phyloP scores from a whole-genome alignment of 2,797 vertebrate genomes.

The Acipenser transmontanus region DNA sequence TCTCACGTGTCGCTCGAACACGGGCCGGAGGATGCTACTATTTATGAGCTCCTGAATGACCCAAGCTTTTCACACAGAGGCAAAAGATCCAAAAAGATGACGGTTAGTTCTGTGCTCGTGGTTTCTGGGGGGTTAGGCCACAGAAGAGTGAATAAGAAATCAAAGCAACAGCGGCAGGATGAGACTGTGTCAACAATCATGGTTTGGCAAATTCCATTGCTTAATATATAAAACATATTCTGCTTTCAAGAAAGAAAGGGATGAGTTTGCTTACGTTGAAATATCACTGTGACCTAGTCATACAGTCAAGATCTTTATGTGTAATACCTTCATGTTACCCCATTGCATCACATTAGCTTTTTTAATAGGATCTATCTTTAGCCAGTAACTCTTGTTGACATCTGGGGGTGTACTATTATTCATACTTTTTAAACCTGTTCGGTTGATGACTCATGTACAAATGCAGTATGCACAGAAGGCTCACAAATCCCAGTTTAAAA shows the following conservation, averaged over 20 bases:
- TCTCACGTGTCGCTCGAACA: conserved; percentile 81
- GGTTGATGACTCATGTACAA: too few species aligned
- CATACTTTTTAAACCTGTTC: conserved; percentile 9
- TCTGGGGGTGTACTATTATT: conserved; percentile 12
- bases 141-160: conserved; percentile 77
- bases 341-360: neutral
- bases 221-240: conserved; percentile 58
- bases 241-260: neutral
- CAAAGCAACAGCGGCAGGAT: conserved; percentile 77
- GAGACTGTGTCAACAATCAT: conserved; percentile 86
- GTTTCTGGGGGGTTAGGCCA: conserved; percentile 89
- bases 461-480: too few species aligned
- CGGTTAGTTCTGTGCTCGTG: conserved; percentile 80
- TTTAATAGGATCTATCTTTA: neutral
- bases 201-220: conserved; percentile 93
- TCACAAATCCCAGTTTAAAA: too few species aligned
- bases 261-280: neutral
- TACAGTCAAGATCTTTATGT: neutral
- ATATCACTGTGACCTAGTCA: neutral
- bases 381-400: conserved; percentile 20
- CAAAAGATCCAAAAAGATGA: conserved; percentile 58
- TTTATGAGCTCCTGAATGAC: conserved; percentile 81
- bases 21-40: conserved; percentile 72
- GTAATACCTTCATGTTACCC: conserved; percentile 5
- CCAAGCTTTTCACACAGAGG: conserved; percentile 55